A percentile compares a stretch with the other conserved stretches of the same genome.
Evolutionary conservation across 2,113 vertebrate genomes (phyloP).

Genomic region (zebrafish (Danio rerio)): GRCz12tu NC_133176.1:36807501-36808000

Average conservation of each 20-base stretch:
- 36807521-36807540: conserved; percentile 16
- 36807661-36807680: not conserved
- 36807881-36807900: not conserved
- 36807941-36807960: no score
- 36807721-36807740: not conserved
- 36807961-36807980: no score
- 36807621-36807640: not conserved
- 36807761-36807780: conserved; percentile 12
- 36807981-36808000: no score
- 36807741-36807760: conserved; percentile 55
- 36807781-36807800: conserved; percentile 29
- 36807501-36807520: conserved; percentile 1
- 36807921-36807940: not conserved
- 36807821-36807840: conserved; percentile 59
- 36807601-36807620: not conserved
- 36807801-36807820: conserved; percentile 48
- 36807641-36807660: conserved; percentile 8
- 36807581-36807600: conserved; percentile 3
- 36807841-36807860: conserved; percentile 33
- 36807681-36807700: conserved; percentile 47
- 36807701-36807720: not conserved
- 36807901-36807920: not conserved
- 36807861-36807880: not conserved
- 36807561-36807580: conserved; percentile 18
- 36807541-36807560: not conserved